Conservation (phyloP, 2,888 invertebrate genomes). For the Malacosoma neustria region DNA sequence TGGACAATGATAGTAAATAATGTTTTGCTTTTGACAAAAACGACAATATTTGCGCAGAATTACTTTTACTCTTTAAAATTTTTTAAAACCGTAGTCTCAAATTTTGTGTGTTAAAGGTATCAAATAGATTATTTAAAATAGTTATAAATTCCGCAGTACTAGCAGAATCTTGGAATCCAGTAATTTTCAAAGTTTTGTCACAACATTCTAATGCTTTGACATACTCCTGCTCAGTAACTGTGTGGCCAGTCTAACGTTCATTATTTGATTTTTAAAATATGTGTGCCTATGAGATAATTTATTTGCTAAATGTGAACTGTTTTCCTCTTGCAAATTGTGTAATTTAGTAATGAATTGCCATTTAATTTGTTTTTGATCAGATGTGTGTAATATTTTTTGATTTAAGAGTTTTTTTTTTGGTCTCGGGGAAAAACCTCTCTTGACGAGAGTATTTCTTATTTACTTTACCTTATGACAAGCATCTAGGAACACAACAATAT, state of each 20-base stretch:
- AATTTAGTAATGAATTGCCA: no score
- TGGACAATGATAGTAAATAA: constrained; percentile 4
- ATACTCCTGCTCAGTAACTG: constrained; percentile 7
- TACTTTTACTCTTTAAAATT: constrained; percentile 1
- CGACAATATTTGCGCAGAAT: background rate
- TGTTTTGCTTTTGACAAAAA: constrained; percentile 4
- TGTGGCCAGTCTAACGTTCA: constrained; percentile 5
- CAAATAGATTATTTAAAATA: constrained; percentile 6
- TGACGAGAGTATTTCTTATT: no score
- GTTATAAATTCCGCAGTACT: constrained; percentile 6
- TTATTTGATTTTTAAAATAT: constrained; percentile 7
- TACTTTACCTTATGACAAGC: no score
- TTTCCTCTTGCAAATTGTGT: constrained; percentile 3
- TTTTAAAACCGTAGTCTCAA: constrained; percentile 4
- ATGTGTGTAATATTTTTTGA: background rate
- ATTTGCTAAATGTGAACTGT: constrained; percentile 4
- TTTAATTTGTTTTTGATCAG: no score
- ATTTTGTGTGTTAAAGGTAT: constrained; percentile 5
- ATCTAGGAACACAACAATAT: constrained; percentile 10
- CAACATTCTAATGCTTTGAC: constrained; percentile 10
- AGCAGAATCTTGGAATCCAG: background rate
- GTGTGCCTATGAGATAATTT: constrained; percentile 4
- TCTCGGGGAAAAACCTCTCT: no score
- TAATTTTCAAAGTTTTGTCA: constrained; percentile 1
- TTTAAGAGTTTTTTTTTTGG: no score